A percentile compares a stretch with the other conserved stretches of the same genome.
Conservation (phyloP, 2,113 vertebrate species). For the Elaphurus davidianus region DNA sequence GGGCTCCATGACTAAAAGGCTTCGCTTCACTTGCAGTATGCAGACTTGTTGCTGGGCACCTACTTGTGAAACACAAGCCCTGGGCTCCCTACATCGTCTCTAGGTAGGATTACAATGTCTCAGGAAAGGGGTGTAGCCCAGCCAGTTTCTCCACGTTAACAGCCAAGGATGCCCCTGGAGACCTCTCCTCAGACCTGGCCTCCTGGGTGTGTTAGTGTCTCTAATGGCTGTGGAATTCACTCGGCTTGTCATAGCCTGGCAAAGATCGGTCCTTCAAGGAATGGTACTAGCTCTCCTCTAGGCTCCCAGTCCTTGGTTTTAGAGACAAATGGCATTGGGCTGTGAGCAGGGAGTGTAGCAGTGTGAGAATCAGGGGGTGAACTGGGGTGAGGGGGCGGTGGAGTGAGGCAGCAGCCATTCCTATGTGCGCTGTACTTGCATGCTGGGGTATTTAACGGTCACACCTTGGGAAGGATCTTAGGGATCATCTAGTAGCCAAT, state of each 20-base stretch:
- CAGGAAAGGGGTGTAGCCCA: background rate
- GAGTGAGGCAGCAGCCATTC: background rate
- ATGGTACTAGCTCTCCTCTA: background rate
- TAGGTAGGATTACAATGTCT: conserved; percentile 34
- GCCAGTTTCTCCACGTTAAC: background rate
- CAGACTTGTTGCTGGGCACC: background rate
- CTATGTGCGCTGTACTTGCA: no score
- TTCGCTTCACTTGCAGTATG: background rate
- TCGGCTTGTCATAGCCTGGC: background rate
- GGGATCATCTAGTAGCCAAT: background rate
- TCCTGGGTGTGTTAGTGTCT: background rate
- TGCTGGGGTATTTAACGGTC: background rate
- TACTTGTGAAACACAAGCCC: background rate
- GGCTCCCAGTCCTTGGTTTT: background rate
- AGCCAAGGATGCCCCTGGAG: background rate
- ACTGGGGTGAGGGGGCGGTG: accelerated
- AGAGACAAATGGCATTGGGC: background rate
- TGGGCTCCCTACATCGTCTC: background rate
- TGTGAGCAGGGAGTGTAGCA: background rate
- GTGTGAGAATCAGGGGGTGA: background rate
- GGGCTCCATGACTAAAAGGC: background rate
- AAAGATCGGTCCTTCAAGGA: background rate
- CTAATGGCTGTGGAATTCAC: background rate
- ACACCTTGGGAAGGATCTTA: background rate
- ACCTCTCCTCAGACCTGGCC: background rate